Conservation (phyloP, 2,797 vertebrate species). For the Dendrocincla tyrannina region DNA sequence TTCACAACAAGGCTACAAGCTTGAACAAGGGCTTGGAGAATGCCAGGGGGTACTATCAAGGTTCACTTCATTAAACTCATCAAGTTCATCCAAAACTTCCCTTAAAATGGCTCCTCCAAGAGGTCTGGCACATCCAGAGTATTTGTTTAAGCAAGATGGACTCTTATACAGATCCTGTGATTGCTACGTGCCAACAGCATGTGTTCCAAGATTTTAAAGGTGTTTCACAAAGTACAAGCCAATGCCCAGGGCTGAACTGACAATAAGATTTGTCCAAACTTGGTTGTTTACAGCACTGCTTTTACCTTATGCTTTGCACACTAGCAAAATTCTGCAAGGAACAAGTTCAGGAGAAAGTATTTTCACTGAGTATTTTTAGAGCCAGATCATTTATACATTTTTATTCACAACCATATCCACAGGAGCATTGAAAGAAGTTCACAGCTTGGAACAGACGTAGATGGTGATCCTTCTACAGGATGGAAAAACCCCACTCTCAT, state of each 20-base stretch:
- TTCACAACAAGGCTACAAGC: not conserved
- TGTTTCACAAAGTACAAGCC: not conserved
- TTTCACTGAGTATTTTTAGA: not conserved
- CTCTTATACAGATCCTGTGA: not conserved
- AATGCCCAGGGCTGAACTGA: not conserved
- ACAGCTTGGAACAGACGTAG: not conserved
- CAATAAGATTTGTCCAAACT: not conserved
- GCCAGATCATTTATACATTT: not conserved
- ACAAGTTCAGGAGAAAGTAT: not conserved
- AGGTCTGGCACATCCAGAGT: not conserved
- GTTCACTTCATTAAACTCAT: not conserved
- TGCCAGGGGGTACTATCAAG: not conserved
- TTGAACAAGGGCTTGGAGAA: not conserved
- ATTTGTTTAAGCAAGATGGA: not conserved
- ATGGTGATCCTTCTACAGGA: not conserved
- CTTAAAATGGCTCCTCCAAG: not conserved
- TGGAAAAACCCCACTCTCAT: not conserved
- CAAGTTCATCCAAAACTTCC: not conserved
- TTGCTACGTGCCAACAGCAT: fast-evolving
- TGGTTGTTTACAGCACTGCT: not conserved
- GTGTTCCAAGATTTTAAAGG: not conserved
- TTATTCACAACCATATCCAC: not conserved
- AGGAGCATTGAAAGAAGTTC: not conserved
- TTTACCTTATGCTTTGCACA: not conserved
- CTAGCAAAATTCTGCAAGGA: not conserved